Base-by-base conservation (phyloP, 2,888 invertebrate species). In the Plagiodera versicolora region DNA sequence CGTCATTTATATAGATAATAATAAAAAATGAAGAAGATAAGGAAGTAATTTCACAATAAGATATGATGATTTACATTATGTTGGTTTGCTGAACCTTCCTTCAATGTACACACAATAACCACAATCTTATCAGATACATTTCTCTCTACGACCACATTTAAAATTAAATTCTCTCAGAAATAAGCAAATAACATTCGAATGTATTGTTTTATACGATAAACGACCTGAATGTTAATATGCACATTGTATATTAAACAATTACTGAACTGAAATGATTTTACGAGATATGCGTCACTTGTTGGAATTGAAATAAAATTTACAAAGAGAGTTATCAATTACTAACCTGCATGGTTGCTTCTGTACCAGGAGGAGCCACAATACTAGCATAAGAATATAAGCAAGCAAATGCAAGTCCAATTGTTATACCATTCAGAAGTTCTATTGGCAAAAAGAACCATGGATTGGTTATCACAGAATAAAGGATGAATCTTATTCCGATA, bases 331-430 rank as follows among this genome's bases (percentile, higher is more conserved):
- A n/a, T n/a, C n/a, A n/a, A n/a, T n/a, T 32, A 58, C 60, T 74
- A 78, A 89, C 89, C 85, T 93, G 93, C 73, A 94, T 88, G 11
- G 95, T 94, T 0, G 93, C 91, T 79, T 92, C 91, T 0, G 91
- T 91, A 9, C 94, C 94, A 0, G 89, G 85, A 1, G 93, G 92
- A 1, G 94, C 89, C 0, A 92, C 86, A 63, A 90, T 86, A 74
- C 89, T 91, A 0, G 94, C 94, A 79, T 94, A 95, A 0, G 93
- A 92, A 16, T 93, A 89, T 91, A 94, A 92, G 9, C 92, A 89
- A 0, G 94, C 88, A 78, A 92, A 95, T 73, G 92, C 92, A 75
- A 95, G 85, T 17, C 95, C 95, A 76, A 92, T 92, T 0, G 95
- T 94, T 18, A 95, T 81, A 0, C 96, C 95, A 79, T 96, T 94